Evolutionary conservation across 2,113 vertebrate genomes (phyloP).

Genomic region (Amazona guildingii): DNA sequence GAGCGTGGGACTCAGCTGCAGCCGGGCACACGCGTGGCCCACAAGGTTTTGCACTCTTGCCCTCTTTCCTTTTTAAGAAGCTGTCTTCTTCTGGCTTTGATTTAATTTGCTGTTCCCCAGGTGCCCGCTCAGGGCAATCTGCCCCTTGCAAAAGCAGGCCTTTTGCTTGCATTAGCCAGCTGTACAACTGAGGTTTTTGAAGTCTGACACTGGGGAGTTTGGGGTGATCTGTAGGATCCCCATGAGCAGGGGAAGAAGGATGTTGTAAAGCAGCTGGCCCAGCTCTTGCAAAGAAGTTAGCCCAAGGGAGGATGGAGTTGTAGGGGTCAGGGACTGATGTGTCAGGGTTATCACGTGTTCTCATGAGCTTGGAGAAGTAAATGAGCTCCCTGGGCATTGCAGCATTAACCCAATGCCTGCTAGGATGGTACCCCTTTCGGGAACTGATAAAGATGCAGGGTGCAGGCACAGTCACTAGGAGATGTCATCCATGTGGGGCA

Average conservation of each 20-base stretch:
- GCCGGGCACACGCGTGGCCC: constrained; percentile 12
- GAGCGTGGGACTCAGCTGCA: constrained; percentile 34
- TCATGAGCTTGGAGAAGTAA: background rate
- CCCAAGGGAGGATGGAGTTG: constrained; percentile 7
- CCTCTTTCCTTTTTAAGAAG: constrained; percentile 63
- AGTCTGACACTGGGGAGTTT: background rate
- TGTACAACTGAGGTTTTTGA: background rate
- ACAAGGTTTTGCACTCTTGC: constrained; percentile 55
- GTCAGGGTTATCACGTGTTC: background rate
- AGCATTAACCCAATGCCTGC: background rate
- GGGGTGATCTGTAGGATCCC: background rate
- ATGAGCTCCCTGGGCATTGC: background rate
- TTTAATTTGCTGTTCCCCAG: constrained; percentile 50
- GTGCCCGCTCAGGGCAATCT: constrained; percentile 34
- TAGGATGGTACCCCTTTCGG: background rate
- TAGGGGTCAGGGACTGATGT: background rate
- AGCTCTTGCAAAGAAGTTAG: background rate
- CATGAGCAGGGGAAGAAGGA: background rate
- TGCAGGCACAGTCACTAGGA: background rate
- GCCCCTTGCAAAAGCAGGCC: background rate
- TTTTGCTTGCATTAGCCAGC: background rate
- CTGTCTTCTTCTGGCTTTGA: constrained; percentile 38
- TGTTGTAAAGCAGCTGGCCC: constrained; percentile 30
- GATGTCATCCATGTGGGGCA: background rate
- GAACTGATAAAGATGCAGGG: background rate